phyloP scores from a whole-genome alignment of 2,113 vertebrate genomes.

The Laticauda colubrina region DNA sequence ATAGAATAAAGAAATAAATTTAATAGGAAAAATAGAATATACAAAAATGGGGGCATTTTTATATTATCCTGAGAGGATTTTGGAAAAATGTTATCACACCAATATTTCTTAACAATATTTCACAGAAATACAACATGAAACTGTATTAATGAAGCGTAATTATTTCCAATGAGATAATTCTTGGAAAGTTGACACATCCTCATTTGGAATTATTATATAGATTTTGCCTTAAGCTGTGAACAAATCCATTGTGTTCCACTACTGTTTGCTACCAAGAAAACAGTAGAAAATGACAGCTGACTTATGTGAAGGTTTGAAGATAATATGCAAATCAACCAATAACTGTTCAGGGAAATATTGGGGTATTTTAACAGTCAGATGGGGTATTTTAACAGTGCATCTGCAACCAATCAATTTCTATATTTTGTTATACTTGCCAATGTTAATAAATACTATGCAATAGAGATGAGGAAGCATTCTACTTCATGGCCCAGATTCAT shows the following conservation, averaged over 20 bases:
- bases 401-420: neutral
- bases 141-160: conserved; percentile 41
- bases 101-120: conserved; percentile 2
- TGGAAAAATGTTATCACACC: conserved; percentile 30
- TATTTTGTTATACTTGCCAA: neutral
- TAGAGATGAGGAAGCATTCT: neutral
- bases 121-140: conserved; percentile 33
- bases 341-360: neutral
- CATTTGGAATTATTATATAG: conserved; percentile 58
- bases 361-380: neutral
- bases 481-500: neutral
- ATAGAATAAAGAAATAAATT: conserved; percentile 43
- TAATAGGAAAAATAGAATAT: neutral
- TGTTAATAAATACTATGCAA: neutral
- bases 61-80: conserved; percentile 20
- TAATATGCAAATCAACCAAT: neutral
- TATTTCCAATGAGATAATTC: conserved; percentile 41
- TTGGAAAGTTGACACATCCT: conserved; percentile 40
- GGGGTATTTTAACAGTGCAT: neutral
- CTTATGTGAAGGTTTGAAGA: neutral
- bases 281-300: neutral
- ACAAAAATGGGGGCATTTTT: conserved; percentile 33
- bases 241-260: neutral
- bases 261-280: neutral
- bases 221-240: neutral